phyloP scores from a whole-genome alignment of 2,888 invertebrate species.

The Nomada fucata region DNA sequence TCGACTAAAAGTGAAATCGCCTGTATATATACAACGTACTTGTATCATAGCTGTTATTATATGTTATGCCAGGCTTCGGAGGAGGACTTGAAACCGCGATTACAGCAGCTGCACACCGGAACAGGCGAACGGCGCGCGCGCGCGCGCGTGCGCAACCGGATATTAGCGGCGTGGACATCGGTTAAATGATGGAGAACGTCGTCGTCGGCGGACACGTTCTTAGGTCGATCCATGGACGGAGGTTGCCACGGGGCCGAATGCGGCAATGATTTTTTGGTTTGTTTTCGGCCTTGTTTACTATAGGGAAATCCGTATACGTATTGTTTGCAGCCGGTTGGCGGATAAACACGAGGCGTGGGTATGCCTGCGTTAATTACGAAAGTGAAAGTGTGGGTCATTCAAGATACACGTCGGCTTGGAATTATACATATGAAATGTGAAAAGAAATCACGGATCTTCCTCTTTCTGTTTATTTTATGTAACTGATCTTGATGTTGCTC shows the following conservation, averaged over 20 bases:
- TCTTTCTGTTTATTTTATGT: conserved; percentile 65
- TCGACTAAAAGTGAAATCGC: conserved; percentile 73
- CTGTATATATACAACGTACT: conserved; percentile 50
- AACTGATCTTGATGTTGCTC: conserved; percentile 69
- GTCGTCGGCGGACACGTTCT: too few relatives aligned
- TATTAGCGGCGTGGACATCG: conserved; percentile 21
- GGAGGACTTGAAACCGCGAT: conserved; percentile 48
- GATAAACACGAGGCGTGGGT: conserved; percentile 47
- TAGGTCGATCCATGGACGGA: too few relatives aligned
- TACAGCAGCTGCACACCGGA: conserved; percentile 48
- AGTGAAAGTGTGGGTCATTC: conserved; percentile 77
- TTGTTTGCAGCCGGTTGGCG: conserved; percentile 44
- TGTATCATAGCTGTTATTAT: conserved; percentile 72
- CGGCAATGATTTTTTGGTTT: background rate
- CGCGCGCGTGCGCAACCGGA: conserved; percentile 34
- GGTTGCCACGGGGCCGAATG: background rate
- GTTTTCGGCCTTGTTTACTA: background rate
- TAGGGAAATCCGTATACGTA: conserved; percentile 42
- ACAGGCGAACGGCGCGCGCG: conserved; percentile 23
- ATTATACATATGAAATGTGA: conserved; percentile 54
- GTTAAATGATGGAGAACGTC: background rate
- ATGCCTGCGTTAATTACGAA: conserved; percentile 71
- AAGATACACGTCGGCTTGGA: conserved; percentile 44
- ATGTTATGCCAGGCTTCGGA: conserved; percentile 61
- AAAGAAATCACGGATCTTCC: conserved; percentile 68